Evolutionary conservation across 2,797 vertebrate species (phyloP).

Genomic region (Okamejei kenojei): DNA sequence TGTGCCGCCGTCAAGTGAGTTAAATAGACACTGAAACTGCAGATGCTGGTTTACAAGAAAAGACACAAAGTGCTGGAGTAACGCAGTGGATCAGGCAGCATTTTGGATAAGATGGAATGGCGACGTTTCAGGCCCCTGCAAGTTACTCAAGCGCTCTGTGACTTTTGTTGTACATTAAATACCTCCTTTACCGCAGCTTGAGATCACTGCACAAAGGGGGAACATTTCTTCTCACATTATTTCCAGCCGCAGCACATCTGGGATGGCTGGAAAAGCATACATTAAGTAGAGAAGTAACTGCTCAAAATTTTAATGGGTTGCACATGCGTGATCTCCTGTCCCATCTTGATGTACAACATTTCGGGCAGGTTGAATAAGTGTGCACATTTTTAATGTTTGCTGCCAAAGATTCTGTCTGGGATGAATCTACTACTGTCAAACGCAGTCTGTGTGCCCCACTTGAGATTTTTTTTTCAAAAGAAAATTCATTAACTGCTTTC

Average conservation of each 20-base stretch:
- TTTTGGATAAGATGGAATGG: too few species aligned
- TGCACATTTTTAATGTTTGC: neutral
- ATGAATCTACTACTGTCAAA: neutral
- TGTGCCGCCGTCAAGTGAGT: too few species aligned
- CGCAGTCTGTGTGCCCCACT: neutral
- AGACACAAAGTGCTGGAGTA: too few species aligned
- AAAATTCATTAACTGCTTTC: neutral
- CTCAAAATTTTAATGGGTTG: neutral
- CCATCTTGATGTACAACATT: neutral
- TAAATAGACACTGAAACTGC: too few species aligned
- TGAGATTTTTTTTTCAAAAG: neutral
- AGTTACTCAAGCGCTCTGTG: too few species aligned
- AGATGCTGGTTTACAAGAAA: too few species aligned
- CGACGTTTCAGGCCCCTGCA: too few species aligned
- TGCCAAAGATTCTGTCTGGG: neutral
- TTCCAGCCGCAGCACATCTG: neutral
- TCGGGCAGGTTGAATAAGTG: neutral
- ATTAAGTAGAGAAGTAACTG: too few species aligned
- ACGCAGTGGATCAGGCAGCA: too few species aligned
- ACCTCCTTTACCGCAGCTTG: neutral
- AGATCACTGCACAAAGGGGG: too few species aligned
- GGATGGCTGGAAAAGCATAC: neutral
- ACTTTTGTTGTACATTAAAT: neutral
- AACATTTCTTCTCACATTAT: neutral
- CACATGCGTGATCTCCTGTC: neutral